A percentile compares a stretch with the other conserved stretches of the same genome.
phyloP scores from a whole-genome alignment of 1,140 invertebrate species.

The Drosophila mauritiana region DNA sequence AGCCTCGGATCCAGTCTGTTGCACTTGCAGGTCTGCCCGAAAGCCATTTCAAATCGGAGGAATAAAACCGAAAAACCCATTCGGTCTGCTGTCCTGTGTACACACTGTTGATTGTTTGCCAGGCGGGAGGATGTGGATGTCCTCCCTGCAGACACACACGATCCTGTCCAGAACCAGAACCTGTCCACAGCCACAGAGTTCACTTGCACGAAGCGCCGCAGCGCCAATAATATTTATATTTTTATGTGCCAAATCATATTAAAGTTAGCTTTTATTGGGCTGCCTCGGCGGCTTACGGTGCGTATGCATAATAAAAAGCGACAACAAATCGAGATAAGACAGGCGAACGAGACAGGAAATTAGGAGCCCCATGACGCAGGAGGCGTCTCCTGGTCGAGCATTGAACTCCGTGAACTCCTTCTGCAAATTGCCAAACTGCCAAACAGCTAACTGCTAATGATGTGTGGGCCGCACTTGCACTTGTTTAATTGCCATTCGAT shows the following conservation, averaged over 20 bases:
- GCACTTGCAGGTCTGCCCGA: slow-evolving; percentile 64
- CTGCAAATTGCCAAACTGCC: background rate
- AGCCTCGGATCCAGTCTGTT: slow-evolving; percentile 65
- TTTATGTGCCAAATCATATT: slow-evolving; percentile 79
- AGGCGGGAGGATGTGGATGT: slow-evolving; percentile 25
- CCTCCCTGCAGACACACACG: slow-evolving; percentile 33
- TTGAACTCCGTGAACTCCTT: slow-evolving; percentile 41
- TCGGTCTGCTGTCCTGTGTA: slow-evolving; percentile 49
- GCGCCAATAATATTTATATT: slow-evolving; percentile 77
- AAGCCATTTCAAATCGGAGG: slow-evolving; percentile 43
- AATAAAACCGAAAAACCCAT: slow-evolving; percentile 57
- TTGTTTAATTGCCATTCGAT: slow-evolving; percentile 80
- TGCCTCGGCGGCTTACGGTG: slow-evolving; percentile 42
- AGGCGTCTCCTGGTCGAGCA: slow-evolving; percentile 49
- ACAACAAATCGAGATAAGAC: slow-evolving; percentile 70
- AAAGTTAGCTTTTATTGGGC: slow-evolving; percentile 75
- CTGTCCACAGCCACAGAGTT: slow-evolving; percentile 42
- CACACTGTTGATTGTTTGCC: slow-evolving; percentile 53
- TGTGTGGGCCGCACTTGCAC: slow-evolving; percentile 50
- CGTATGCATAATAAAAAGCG: slow-evolving; percentile 80
- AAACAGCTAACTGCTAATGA: slow-evolving; percentile 44
- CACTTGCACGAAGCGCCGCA: slow-evolving; percentile 56
- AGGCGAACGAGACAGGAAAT: slow-evolving; percentile 77
- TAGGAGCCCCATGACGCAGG: slow-evolving; percentile 30
- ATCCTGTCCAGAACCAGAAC: slow-evolving; percentile 42